Percentiles rank a stretch among this genome's conserved stretches.
These are phyloP conservation scores for Galeruca laticollis DNA, from an alignment of 2,888 invertebrate species.

Conservation along the genomic window DNA sequence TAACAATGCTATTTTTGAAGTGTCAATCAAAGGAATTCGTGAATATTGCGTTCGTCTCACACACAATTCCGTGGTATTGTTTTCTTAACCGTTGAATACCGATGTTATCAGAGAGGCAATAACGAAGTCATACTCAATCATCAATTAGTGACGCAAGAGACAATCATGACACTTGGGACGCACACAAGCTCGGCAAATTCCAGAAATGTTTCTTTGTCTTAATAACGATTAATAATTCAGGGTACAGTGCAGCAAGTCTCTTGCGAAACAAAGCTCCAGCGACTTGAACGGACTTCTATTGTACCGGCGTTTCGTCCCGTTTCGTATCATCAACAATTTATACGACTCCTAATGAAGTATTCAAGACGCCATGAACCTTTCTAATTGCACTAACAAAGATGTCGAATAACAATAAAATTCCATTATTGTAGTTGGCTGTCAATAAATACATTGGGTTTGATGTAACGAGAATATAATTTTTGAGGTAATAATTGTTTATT, in stretches of 20 bases:
- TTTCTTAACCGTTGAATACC: neutral
- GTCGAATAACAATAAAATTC: constrained; percentile 42
- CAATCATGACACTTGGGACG: constrained; percentile 18
- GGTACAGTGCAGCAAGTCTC: constrained; percentile 42
- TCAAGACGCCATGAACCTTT: constrained; percentile 44
- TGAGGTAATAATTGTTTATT: neutral
- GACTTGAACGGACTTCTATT: constrained; percentile 46
- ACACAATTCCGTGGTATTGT: neutral
- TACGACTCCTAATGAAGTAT: constrained; percentile 47
- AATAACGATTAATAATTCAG: constrained; percentile 52
- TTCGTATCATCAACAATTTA: constrained; percentile 48
- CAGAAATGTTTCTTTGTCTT: constrained; percentile 44
- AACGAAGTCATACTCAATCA: constrained; percentile 9
- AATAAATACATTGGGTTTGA: constrained; percentile 9
- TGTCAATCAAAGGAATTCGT: too few species aligned
- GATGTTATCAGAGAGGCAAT: constrained; percentile 1
- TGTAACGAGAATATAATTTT: neutral
- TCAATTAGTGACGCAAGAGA: constrained; percentile 12
- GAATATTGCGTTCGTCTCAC: neutral
- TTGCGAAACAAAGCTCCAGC: constrained; percentile 45
- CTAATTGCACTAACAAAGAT: constrained; percentile 47
- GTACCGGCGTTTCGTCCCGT: constrained; percentile 36
- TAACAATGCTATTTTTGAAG: too few species aligned
- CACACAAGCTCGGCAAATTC: constrained; percentile 40
- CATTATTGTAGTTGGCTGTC: constrained; percentile 5